Evolutionary conservation across 37 sponge, comb jelly and placozoan genomes (phyloP), one percentile per base, ranked within the genome.

Genomic region (Ianthella basta): DNA sequence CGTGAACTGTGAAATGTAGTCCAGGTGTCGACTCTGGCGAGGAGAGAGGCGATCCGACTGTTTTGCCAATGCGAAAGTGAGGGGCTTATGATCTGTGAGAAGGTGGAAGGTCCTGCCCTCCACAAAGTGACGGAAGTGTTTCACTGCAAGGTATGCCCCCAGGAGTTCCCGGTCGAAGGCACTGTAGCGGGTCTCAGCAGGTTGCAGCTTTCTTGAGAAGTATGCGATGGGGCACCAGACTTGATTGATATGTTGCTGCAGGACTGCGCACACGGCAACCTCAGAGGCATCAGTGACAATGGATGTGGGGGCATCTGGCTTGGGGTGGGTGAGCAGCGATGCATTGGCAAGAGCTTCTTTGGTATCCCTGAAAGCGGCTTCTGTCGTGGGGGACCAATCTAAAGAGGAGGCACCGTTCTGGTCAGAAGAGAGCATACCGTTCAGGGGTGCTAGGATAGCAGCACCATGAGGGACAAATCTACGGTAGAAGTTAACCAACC

Each of bases 71-170:
- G 88, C 85, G 41, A n/a, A 81, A 0, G 92, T 88, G 27, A 91
- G 66, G 56, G 88, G 91, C 69, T 91, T 91, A 85, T 91, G 85
- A 56, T 91, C 91, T 0, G 88, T 88, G 19, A 91, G 67, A 1
- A 91, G 82, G 41, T 85, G 83, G 54, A 88, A 88, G 0, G 18
- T 15, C n/a, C 91, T 33, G 21, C 92, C 86, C 59, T 92, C 89
- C 15, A 92, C 63, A 40, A 88, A 83, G 61, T 84, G 81, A 0
- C 85, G 65, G 29, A 87, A 87, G 15, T 87, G 85, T 34, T 82
- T 87, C 59, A 85, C 81, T 15, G 91, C 64, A 53, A 85, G 79
- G 65, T 85, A 91, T 0, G 84, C 60, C n/a, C 85, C 88, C 23
- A 91, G 57, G 16, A 92, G 35, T 53, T 92, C 84, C 14, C 92